These are phyloP conservation scores for Holocentrus rufus DNA, from an alignment of 2,797 vertebrate species.

Conservation along the genomic window DNA sequence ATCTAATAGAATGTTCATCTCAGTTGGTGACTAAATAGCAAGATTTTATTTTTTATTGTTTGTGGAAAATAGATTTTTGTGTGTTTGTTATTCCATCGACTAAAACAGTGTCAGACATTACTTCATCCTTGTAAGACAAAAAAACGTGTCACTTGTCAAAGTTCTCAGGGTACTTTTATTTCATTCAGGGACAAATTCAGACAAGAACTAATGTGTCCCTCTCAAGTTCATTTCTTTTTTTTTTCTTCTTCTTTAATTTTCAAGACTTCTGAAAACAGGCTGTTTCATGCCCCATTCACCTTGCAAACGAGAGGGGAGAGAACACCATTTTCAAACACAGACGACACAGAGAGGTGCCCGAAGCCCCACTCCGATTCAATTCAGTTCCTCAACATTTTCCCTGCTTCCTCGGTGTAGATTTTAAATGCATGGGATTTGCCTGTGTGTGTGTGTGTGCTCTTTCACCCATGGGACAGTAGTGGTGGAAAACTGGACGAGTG, in stretches of 20 bases:
- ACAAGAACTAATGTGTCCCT: constrained; percentile 61
- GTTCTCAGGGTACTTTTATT: constrained; percentile 66
- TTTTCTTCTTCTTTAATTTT: constrained; percentile 25
- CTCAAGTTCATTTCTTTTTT: constrained; percentile 53
- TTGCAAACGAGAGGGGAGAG: constrained; percentile 53
- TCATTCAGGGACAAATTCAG: constrained; percentile 67
- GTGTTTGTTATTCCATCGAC: no score
- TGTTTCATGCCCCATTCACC: constrained; percentile 37
- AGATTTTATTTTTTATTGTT: no score
- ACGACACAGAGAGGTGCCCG: constrained; percentile 20
- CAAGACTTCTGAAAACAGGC: constrained; percentile 53
- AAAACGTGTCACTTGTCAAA: constrained; percentile 39
- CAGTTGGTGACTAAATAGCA: no score
- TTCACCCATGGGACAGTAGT: not conserved
- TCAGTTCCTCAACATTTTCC: not conserved
- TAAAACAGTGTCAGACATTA: no score
- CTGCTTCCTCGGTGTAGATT: not conserved
- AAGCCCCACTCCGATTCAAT: not conserved
- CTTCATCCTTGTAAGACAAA: constrained; percentile 2
- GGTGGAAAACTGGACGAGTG: not conserved
- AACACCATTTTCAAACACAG: constrained; percentile 32
- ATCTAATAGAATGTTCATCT: no score
- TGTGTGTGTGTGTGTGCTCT: constrained; percentile 7
- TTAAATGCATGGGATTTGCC: not conserved
- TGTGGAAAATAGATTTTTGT: no score